Conservation (phyloP, 2,888 invertebrate species). For the Stenichneumon culpator region DNA sequence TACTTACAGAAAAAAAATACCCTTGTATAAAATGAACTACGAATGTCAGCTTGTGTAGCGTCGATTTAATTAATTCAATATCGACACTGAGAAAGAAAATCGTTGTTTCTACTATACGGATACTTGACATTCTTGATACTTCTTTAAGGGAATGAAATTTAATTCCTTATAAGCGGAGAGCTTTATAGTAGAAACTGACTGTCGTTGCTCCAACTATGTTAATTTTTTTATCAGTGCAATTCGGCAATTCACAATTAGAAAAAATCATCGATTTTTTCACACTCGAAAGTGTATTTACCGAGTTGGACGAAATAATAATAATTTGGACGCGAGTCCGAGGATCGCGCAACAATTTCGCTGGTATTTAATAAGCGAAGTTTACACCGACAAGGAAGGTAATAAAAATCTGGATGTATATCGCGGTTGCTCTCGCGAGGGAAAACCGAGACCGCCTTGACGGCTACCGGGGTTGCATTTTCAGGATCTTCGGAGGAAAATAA, state of each 20-base stretch:
- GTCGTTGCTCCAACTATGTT: too few species aligned
- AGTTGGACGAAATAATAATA: neutral
- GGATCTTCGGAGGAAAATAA: constrained; percentile 45
- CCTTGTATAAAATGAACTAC: too few species aligned
- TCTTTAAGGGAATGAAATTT: too few species aligned
- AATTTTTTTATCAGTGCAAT: too few species aligned
- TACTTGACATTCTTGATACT: too few species aligned
- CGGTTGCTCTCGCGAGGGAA: neutral
- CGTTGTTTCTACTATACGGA: too few species aligned
- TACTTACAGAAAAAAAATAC: too few species aligned
- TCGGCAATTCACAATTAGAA: too few species aligned
- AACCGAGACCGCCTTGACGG: constrained; percentile 4
- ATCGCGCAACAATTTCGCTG: neutral
- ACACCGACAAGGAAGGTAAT: constrained; percentile 5
- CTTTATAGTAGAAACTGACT: too few species aligned
- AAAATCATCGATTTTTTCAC: neutral
- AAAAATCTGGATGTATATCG: constrained; percentile 3
- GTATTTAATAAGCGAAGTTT: neutral
- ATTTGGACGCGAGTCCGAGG: neutral
- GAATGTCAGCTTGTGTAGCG: neutral
- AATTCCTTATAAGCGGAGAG: too few species aligned
- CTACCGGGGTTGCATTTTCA: constrained; percentile 31
- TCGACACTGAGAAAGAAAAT: too few species aligned
- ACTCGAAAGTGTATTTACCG: neutral
- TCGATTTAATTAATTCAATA: too few species aligned